phyloP scores from a whole-genome alignment of 2,113 vertebrate species.

The Holacanthus passer region DNA sequence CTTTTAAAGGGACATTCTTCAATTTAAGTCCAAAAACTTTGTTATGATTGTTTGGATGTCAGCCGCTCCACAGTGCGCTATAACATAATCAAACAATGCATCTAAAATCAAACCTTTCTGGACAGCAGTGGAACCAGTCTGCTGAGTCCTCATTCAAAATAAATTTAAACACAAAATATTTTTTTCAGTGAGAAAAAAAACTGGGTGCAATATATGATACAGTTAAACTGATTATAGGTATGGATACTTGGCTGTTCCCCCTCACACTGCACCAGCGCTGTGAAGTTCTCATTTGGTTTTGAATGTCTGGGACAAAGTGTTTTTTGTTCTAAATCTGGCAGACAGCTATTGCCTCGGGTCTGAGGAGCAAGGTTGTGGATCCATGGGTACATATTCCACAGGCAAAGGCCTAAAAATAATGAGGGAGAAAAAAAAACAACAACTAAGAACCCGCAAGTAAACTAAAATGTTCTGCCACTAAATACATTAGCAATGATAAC shows the following conservation, averaged over 20 bases:
- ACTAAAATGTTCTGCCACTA: constrained; percentile 21
- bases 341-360: constrained; percentile 54
- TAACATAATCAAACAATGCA: neutral
- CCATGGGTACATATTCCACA: constrained; percentile 73
- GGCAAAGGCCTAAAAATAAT: constrained; percentile 74
- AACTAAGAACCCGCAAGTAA: constrained; percentile 34
- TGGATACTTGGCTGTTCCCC: constrained; percentile 6
- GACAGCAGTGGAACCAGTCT: constrained; percentile 21
- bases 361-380: constrained; percentile 62
- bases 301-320: constrained; percentile 35
- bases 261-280: constrained; percentile 27
- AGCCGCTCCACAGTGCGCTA: neutral
- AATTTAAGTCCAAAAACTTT: constrained; percentile 15
- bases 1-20: constrained; percentile 20
- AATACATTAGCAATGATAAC: constrained; percentile 2
- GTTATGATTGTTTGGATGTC: neutral
- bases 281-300: constrained; percentile 31
- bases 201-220: constrained; percentile 12
- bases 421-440: constrained; percentile 40
- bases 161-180: constrained; percentile 9
- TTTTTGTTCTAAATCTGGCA: constrained; percentile 54
- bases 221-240: constrained; percentile 33
- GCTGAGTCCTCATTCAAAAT: constrained; percentile 24
- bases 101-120: constrained; percentile 4
- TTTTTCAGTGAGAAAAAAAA: constrained; percentile 17